Evolutionary conservation across 2,797 vertebrate species (phyloP).

Genomic region (Alectoris magna): DNA sequence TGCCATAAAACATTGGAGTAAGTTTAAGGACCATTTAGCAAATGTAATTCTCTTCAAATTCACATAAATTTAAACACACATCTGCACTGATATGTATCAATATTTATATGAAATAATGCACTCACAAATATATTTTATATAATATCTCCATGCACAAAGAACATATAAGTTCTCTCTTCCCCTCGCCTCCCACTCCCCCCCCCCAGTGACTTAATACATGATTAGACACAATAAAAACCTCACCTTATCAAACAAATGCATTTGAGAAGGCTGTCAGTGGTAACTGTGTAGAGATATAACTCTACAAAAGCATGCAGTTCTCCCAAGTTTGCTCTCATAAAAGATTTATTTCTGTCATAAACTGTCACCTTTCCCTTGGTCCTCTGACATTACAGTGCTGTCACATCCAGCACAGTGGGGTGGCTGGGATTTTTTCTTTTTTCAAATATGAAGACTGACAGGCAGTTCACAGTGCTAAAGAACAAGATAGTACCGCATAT

Average conservation of each 20-base stretch:
- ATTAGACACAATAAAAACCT: conserved; percentile 75
- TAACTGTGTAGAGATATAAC: conserved; percentile 70
- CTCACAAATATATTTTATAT: neutral
- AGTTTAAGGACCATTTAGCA: conserved; percentile 57
- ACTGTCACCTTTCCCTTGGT: conserved; percentile 76
- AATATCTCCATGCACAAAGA: neutral
- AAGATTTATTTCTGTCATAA: conserved; percentile 81
- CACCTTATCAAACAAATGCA: conserved; percentile 70
- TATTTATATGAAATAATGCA: too few species aligned
- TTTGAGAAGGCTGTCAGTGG: conserved; percentile 72
- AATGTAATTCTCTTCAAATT: conserved; percentile 48
- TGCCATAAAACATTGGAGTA: conserved; percentile 52
- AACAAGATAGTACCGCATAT: conserved; percentile 23
- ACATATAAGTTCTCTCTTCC: conserved; percentile 17
- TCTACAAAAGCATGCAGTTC: conserved; percentile 76
- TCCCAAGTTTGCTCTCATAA: conserved; percentile 77
- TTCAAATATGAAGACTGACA: conserved; percentile 69
- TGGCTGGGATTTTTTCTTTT: conserved; percentile 38
- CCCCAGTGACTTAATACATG: conserved; percentile 43
- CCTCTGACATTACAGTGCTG: conserved; percentile 65
- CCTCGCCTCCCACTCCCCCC: neutral
- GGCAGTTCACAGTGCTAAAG: conserved; percentile 29
- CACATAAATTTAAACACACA: neutral
- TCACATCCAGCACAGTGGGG: conserved; percentile 49
- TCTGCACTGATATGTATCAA: neutral